Evolutionary conservation across 2,797 vertebrate species (phyloP).

Genomic region (Parambassis ranga): DNA sequence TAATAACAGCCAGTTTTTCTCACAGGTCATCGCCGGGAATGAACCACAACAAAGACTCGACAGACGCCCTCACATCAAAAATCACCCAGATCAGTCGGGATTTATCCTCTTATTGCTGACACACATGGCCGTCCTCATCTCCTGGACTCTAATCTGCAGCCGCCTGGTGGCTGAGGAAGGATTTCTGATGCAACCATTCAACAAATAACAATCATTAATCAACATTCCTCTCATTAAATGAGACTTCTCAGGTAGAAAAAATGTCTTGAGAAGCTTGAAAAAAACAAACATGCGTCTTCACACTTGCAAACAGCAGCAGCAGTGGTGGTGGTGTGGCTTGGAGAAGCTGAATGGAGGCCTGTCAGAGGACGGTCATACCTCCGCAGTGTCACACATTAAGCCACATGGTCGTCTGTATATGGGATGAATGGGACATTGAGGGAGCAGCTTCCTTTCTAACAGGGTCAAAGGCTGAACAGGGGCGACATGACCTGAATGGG

Average conservation of each 20-base stretch:
- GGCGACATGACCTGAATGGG: slow-evolving; percentile 74
- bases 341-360: slow-evolving; percentile 10
- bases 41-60: slow-evolving; percentile 7
- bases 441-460: slow-evolving; percentile 36
- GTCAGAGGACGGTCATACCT: slow-evolving; percentile 33
- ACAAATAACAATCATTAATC: no score
- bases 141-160: slow-evolving; percentile 27
- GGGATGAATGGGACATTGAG: slow-evolving; percentile 60
- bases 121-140: slow-evolving; percentile 15
- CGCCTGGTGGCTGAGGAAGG: slow-evolving; percentile 58
- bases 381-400: slow-evolving; percentile 31
- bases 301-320: not conserved
- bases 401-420: slow-evolving; percentile 40
- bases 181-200: no score
- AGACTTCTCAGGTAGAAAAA: no score
- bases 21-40: slow-evolving; percentile 34
- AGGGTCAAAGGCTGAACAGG: slow-evolving; percentile 67
- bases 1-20: not conserved
- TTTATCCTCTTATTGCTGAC: slow-evolving; percentile 50
- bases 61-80: slow-evolving; percentile 33
- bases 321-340: not conserved
- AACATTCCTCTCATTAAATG: no score
- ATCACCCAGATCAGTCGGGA: slow-evolving; percentile 32
- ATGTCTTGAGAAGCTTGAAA: no score
- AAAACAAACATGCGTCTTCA: no score